Evolutionary conservation across 1,140 invertebrate species (phyloP), one percentile per base, ranked within the genome.

Genomic region (Bilobella aurantiaca): DNA sequence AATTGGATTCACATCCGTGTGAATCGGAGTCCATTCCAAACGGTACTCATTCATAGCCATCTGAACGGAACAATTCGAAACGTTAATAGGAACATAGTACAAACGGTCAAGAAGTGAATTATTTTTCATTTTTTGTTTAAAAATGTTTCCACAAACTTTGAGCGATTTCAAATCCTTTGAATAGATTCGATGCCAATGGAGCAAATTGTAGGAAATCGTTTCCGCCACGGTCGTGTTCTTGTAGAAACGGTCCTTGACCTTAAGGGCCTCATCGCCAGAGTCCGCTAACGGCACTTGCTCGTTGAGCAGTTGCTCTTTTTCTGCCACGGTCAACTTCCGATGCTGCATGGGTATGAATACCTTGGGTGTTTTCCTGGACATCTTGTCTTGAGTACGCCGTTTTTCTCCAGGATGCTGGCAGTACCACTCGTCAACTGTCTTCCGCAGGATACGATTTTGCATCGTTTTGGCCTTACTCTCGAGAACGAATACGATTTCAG

Each of bases 401-500:
- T 57, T 57, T 62, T 53, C 42, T n/a, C 29, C 25, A 16, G 59
- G 57, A 28, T 64, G 56, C n/a, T 64, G 3, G 21, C 8, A 25
- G 27, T 49, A 58, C 64, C 64, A 65, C 14, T 59, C 27, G 25
- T 65, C 64, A n/a, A 69, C 46, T 16, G 61, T 58, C n/a, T 65
- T 34, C 21, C 29, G 23, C 12, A 69, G 34, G 5, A 69, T 25
- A 2, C 67, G 60, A 34, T 66, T 65, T 57, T 47, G 12, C 25
- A 64, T 60, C 14, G 47, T 42, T 12, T 62, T 46, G n/a, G 58
- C 47, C 12, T 61, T 42, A 18, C 58, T 62, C 31, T 71, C 67
- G 32, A 71, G 42, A 12, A 69, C 32, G 30, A 64, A 69, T 31
- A 69, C 42, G 25, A 58, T 12, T 66, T 71, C 70, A 3, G 70